phyloP scores from a whole-genome alignment of 1,140 invertebrate species.

The Nilaparvata lugens region DNA sequence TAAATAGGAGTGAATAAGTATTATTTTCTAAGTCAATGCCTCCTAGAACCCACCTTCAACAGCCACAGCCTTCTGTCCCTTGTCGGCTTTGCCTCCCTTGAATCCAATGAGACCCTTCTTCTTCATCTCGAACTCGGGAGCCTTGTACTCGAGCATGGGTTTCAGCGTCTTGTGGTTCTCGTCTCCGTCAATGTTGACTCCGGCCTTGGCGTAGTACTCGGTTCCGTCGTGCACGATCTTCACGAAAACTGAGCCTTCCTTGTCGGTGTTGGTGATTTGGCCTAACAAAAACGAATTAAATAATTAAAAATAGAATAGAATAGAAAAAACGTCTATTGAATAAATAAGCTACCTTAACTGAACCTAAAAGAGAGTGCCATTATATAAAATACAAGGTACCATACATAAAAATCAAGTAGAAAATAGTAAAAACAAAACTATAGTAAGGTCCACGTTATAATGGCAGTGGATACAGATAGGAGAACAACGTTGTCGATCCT shows the following conservation, averaged over 20 bases:
- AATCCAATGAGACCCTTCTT: constrained; percentile 27
- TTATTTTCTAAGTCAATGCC: too few species aligned
- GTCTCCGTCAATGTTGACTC: constrained; percentile 46
- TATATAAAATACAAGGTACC: too few species aligned
- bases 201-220: constrained; percentile 50
- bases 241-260: constrained; percentile 44
- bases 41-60: constrained; percentile 1
- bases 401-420: too few species aligned
- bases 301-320: too few species aligned
- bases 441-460: too few species aligned
- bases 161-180: constrained; percentile 44
- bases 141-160: constrained; percentile 56
- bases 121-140: constrained; percentile 36
- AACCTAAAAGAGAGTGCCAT: too few species aligned
- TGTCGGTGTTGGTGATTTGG: constrained; percentile 40
- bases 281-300: constrained; percentile 13
- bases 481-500: too few species aligned
- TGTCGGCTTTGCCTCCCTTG: constrained; percentile 31
- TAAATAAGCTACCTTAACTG: too few species aligned
- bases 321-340: too few species aligned
- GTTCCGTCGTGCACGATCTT: constrained; percentile 46
- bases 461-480: too few species aligned
- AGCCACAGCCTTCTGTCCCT: neutral
- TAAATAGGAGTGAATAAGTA: too few species aligned
- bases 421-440: too few species aligned